Percentiles rank a stretch among this genome's conserved stretches.
Evolutionary conservation across 1,140 invertebrate genomes (phyloP).

Genomic region (Sesamia nonagrioides): DNA sequence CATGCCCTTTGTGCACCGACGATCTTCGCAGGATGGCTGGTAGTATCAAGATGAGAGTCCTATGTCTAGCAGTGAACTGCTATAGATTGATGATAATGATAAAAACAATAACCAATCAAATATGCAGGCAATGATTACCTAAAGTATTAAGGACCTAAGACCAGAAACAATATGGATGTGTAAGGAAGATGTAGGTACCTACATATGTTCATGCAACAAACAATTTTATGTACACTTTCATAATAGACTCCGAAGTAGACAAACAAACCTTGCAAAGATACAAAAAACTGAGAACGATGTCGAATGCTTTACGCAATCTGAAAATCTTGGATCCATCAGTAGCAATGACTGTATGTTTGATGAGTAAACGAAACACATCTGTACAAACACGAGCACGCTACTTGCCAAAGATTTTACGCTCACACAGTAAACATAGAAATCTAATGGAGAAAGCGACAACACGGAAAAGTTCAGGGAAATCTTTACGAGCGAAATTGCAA

Average conservation of each 20-base stretch:
- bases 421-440: constrained; percentile 53
- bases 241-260: not conserved
- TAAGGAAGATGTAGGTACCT: not conserved
- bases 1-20: no score
- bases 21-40: no score
- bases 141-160: not conserved
- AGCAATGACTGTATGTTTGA: constrained; percentile 65
- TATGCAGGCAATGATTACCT: not conserved
- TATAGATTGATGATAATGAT: no score
- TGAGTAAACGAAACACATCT: constrained; percentile 75
- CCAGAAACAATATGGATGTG: not conserved
- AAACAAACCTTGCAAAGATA: not conserved
- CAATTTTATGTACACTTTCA: not conserved
- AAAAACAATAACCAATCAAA: not conserved
- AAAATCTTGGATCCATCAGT: constrained; percentile 66
- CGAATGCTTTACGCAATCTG: constrained; percentile 64
- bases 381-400: constrained; percentile 66
- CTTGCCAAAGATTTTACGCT: constrained; percentile 63
- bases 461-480: constrained; percentile 48
- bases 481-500: constrained; percentile 49
- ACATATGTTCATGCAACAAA: no score
- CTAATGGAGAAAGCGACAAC: constrained; percentile 54
- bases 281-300: constrained; percentile 55
- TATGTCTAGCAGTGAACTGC: no score
- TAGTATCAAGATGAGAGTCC: no score